Percentiles rank a stretch among this genome's conserved stretches.
phyloP scores from a whole-genome alignment of 2,888 invertebrate genomes.

The Keiferia lycopersicella region DNA sequence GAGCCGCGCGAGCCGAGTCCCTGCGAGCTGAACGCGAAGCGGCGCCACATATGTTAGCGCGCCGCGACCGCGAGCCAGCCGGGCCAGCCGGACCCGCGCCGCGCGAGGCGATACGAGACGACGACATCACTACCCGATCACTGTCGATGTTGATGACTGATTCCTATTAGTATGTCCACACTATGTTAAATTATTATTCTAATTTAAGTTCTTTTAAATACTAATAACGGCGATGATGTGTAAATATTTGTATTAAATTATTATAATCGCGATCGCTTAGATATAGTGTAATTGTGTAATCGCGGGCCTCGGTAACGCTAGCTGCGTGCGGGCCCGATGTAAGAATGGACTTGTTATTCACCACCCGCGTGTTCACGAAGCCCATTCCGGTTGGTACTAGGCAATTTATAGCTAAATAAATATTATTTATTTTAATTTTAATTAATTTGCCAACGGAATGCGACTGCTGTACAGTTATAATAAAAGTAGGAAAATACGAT shows the following conservation, averaged over 20 bases:
- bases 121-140: slow-evolving; percentile 57
- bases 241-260: slow-evolving; percentile 78
- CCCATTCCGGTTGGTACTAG: slow-evolving; percentile 78
- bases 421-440: slow-evolving; percentile 75
- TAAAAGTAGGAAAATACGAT: slow-evolving; percentile 67
- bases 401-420: slow-evolving; percentile 78
- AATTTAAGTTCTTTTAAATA: slow-evolving; percentile 74
- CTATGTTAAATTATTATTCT: slow-evolving; percentile 75
- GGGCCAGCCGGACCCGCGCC: slow-evolving; percentile 31
- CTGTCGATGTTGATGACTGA: slow-evolving; percentile 74
- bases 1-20: slow-evolving; percentile 41
- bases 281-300: slow-evolving; percentile 60
- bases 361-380: slow-evolving; percentile 81
- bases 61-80: slow-evolving; percentile 24
- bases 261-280: slow-evolving; percentile 71
- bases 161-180: slow-evolving; percentile 78
- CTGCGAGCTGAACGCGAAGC: slow-evolving; percentile 15
- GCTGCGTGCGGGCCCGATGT: slow-evolving; percentile 67
- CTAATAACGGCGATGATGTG: slow-evolving; percentile 69
- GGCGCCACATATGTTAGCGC: slow-evolving; percentile 32
- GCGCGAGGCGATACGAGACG: slow-evolving; percentile 44
- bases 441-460: slow-evolving; percentile 78
- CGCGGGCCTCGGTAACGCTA: slow-evolving; percentile 59
- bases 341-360: slow-evolving; percentile 75
- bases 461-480: slow-evolving; percentile 77